phyloP scores from a whole-genome alignment of 2,113 vertebrate species.

The Barbus barbus region DNA sequence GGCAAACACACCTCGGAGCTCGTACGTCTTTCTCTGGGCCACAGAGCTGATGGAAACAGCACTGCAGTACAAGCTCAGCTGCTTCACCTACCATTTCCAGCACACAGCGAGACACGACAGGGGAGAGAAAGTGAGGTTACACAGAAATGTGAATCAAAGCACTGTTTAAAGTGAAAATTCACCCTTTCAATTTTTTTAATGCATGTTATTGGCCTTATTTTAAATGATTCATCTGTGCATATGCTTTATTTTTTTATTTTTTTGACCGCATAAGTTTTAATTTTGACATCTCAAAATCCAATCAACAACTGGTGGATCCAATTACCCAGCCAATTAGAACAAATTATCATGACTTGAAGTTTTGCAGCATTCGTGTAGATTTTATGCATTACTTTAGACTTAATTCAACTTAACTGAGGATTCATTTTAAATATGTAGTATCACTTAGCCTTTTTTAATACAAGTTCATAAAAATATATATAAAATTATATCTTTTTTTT shows the following conservation, averaged over 20 bases:
- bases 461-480: too few species aligned
- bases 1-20: background rate
- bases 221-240: too few species aligned
- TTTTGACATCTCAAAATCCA: background rate
- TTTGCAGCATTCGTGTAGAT: background rate
- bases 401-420: too few species aligned
- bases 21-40: conserved; percentile 21
- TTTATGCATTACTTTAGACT: background rate
- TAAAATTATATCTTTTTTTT: too few species aligned
- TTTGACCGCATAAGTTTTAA: too few species aligned
- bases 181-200: background rate
- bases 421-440: too few species aligned
- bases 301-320: background rate
- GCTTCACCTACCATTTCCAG: conserved; percentile 15
- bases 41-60: conserved; percentile 23
- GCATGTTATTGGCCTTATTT: background rate
- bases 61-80: conserved; percentile 21
- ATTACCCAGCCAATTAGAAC: too few species aligned
- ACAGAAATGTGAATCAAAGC: background rate
- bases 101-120: conserved; percentile 25
- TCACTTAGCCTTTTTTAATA: too few species aligned
- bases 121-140: background rate
- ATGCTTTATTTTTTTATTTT: too few species aligned
- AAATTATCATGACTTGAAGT: background rate
- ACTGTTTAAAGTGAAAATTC: background rate